phyloP scores from a whole-genome alignment of 2,113 vertebrate species.

The Verasper variegatus region DNA sequence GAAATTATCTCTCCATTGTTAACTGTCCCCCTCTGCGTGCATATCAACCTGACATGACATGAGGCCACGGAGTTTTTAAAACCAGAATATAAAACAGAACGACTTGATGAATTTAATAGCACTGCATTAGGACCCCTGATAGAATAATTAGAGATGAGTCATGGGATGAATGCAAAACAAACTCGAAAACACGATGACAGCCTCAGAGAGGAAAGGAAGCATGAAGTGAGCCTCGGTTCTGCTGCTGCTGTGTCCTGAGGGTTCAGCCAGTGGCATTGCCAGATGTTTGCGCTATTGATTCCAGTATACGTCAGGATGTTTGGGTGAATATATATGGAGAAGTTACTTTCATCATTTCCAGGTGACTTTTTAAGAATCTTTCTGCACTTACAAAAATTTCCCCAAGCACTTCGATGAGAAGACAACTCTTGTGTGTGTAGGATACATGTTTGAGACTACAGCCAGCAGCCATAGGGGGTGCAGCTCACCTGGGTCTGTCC shows the following conservation, averaged over 20 bases:
- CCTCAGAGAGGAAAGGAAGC: no score
- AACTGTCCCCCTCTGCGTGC: neutral
- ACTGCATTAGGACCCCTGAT: neutral
- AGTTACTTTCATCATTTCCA: no score
- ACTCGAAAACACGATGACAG: no score
- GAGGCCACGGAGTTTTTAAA: neutral
- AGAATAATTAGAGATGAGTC: neutral
- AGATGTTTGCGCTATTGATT: conserved; percentile 22
- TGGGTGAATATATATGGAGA: no score
- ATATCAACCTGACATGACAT: neutral
- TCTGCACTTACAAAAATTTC: no score
- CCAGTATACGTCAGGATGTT: no score
- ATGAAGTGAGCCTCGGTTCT: neutral
- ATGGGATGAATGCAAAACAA: neutral
- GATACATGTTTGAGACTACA: no score
- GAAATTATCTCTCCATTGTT: conserved; percentile 9
- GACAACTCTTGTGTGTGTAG: no score
- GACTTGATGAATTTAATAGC: no score
- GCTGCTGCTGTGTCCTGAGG: neutral
- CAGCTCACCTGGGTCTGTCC: neutral
- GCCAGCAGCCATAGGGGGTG: neutral
- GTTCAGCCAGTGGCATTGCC: conserved; percentile 16
- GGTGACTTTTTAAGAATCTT: no score
- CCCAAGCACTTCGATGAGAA: no score
- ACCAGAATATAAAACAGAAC: neutral